Percentiles rank a stretch among this genome's conserved stretches.
These are phyloP conservation scores for Scolopax mira DNA, from an alignment of 2,113 vertebrate species.

Conservation along the genomic window DNA sequence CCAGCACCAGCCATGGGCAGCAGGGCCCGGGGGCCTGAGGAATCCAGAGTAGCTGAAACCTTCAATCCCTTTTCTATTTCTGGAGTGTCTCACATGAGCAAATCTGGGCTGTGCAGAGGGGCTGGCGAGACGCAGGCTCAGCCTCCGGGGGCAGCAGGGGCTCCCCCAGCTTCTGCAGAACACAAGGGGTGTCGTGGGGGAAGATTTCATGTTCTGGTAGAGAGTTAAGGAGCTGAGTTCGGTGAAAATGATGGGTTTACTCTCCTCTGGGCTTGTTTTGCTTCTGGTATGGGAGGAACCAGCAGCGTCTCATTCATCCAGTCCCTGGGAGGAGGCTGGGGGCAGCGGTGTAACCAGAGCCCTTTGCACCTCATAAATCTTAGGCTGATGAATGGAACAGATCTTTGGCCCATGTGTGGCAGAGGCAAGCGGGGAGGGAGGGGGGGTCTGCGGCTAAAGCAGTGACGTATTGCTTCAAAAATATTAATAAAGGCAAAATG, in stretches of 20 bases:
- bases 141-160: fast-evolving
- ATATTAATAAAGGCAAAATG: neutral
- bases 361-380: conserved; percentile 40
- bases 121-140: neutral
- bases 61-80: conserved; percentile 60
- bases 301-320: conserved; percentile 27
- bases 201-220: neutral
- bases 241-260: neutral
- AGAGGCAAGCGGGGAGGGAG: neutral
- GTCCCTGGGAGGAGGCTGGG: neutral
- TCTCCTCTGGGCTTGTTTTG: neutral
- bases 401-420: neutral
- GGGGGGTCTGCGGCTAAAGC: neutral
- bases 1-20: neutral
- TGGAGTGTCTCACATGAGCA: conserved; percentile 21
- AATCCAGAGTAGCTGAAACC: conserved; percentile 22
- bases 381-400: conserved; percentile 39
- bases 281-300: neutral
- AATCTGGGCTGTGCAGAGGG: neutral
- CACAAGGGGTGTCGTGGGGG: fast-evolving
- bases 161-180: neutral
- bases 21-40: neutral
- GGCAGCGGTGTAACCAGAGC: neutral
- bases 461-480: neutral
- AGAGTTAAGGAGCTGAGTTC: neutral